Evolutionary conservation across 1,140 invertebrate species (phyloP).

Genomic region (Stenopsyche tienmushanensis): DNA sequence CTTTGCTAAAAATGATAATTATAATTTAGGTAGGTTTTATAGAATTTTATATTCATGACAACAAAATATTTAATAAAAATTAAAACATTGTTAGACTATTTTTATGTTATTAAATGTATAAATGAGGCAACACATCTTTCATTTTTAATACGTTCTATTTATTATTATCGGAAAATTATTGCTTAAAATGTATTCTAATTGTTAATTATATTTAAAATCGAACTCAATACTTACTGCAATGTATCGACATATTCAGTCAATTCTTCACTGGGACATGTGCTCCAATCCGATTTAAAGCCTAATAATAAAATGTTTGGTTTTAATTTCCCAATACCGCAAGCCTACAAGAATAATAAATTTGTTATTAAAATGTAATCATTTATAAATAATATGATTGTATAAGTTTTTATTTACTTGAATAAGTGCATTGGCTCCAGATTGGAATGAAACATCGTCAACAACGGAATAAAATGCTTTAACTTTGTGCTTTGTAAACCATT

Average conservation of each 20-base stretch:
- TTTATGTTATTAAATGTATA: neutral
- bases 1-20: slow-evolving; percentile 67
- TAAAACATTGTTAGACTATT: neutral
- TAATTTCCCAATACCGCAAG: slow-evolving; percentile 85
- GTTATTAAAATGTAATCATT: neutral
- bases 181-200: too few relatives aligned
- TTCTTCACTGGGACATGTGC: slow-evolving; percentile 67
- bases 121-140: neutral
- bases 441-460: slow-evolving; percentile 77
- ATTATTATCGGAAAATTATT: too few relatives aligned
- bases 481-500: slow-evolving; percentile 81
- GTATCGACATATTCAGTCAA: slow-evolving; percentile 86
- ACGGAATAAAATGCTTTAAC: slow-evolving; percentile 90
- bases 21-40: slow-evolving; percentile 25
- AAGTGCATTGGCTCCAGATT: slow-evolving; percentile 70
- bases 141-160: too few relatives aligned
- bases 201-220: too few relatives aligned
- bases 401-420: slow-evolving; percentile 59
- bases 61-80: neutral
- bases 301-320: slow-evolving; percentile 86
- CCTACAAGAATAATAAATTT: slow-evolving; percentile 45
- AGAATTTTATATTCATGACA: neutral
- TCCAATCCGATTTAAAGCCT: slow-evolving; percentile 93
- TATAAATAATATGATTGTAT: slow-evolving; percentile 3
- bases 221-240: slow-evolving; percentile 89